Percentiles rank a stretch among this genome's conserved stretches.
These are phyloP conservation scores for Ailurus styani DNA, from an alignment of 2,113 vertebrate genomes.

Conservation along the genomic window DNA sequence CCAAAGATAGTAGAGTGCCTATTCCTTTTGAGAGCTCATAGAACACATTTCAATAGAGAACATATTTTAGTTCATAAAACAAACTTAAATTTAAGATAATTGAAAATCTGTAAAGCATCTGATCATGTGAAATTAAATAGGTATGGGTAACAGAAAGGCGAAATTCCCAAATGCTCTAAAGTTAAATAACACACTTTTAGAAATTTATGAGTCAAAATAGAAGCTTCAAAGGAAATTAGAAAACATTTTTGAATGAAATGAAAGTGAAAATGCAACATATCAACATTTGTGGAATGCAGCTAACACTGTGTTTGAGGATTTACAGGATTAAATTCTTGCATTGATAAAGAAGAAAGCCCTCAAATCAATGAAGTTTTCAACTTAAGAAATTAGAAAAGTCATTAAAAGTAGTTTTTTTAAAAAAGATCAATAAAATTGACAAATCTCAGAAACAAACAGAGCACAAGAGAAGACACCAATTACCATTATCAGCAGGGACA, in stretches of 20 bases:
- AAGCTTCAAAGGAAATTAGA: background rate
- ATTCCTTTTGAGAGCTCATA: background rate
- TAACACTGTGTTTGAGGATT: background rate
- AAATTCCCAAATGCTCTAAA: background rate
- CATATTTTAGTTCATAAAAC: background rate
- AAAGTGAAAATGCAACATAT: background rate
- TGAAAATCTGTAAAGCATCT: background rate
- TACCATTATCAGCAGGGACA: background rate
- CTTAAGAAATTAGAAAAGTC: background rate
- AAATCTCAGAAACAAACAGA: background rate
- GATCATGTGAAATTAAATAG: background rate
- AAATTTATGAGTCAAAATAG: background rate
- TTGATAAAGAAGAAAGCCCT: background rate
- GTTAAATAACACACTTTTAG: background rate
- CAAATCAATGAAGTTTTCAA: background rate
- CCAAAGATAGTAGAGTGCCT: background rate
- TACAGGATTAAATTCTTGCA: background rate
- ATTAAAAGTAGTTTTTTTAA: background rate
- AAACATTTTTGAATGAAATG: background rate
- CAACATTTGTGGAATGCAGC: background rate
- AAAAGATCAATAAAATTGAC: background rate
- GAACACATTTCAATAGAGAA: background rate
- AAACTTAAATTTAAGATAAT: background rate
- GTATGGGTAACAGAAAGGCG: background rate
- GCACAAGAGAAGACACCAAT: background rate